These are phyloP conservation scores for Lucifuga dentata DNA, from an alignment of 2,113 vertebrate species.

Conservation along the genomic window DNA sequence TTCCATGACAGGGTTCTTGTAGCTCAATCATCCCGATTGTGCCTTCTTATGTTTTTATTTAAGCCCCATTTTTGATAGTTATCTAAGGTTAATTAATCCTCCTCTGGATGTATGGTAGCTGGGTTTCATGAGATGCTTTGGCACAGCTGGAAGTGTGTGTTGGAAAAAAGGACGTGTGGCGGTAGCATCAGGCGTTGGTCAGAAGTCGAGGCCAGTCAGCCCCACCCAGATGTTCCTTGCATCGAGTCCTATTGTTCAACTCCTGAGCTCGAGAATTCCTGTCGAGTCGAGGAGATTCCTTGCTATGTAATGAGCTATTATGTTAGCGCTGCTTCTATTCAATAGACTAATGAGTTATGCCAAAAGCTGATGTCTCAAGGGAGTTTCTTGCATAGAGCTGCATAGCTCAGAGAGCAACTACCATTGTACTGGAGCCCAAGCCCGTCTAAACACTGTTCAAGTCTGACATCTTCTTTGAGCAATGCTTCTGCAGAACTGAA, in stretches of 20 bases:
- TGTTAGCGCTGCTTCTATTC: slow-evolving; percentile 73
- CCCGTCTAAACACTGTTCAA: slow-evolving; percentile 34
- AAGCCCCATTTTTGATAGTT: slow-evolving; percentile 12
- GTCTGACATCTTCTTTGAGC: slow-evolving; percentile 9
- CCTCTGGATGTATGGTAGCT: neutral
- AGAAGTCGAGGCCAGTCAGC: slow-evolving; percentile 45
- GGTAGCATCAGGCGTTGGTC: slow-evolving; percentile 47
- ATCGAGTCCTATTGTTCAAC: slow-evolving; percentile 73
- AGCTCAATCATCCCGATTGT: slow-evolving; percentile 2
- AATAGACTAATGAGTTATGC: slow-evolving; percentile 72
- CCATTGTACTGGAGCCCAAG: slow-evolving; percentile 65
- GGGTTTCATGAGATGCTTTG: slow-evolving; percentile 48
- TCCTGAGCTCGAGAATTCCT: slow-evolving; percentile 71
- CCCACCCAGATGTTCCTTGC: slow-evolving; percentile 62
- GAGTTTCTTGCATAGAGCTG: slow-evolving; percentile 57
- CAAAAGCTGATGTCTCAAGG: slow-evolving; percentile 64
- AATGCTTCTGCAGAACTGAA: neutral
- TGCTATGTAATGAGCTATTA: slow-evolving; percentile 74
- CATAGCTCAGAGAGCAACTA: slow-evolving; percentile 44
- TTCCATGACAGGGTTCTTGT: neutral
- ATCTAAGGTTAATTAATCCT: slow-evolving; percentile 28
- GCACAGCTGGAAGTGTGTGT: slow-evolving; percentile 29
- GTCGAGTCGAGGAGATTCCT: slow-evolving; percentile 77
- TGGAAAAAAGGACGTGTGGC: slow-evolving; percentile 66
- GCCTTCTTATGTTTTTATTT: slow-evolving; percentile 17